phyloP scores from a whole-genome alignment of 2,888 invertebrate genomes.

The Lasioglossum malachurum region DNA sequence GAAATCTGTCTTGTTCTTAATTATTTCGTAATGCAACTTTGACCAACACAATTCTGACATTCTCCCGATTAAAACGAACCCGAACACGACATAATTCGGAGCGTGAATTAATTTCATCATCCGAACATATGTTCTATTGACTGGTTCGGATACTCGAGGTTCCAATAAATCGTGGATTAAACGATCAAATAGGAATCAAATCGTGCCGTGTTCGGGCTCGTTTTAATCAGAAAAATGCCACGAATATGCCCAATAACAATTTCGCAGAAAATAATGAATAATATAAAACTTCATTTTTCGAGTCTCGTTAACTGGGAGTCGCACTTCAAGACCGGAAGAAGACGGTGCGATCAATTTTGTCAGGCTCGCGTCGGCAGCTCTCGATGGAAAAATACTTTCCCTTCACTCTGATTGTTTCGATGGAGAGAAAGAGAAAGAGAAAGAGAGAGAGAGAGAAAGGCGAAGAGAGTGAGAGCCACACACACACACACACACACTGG shows the following conservation, averaged over 20 bases:
- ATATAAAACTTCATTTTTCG: not conserved
- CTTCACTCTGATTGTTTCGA: conserved; percentile 7
- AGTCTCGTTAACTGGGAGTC: not conserved
- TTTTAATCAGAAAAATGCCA: not conserved
- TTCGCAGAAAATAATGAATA: not conserved
- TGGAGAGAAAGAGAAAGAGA: not conserved
- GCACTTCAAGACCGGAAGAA: not conserved
- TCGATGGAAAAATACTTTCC: not conserved
- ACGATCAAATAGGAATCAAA: not conserved
- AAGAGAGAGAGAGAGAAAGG: not conserved
- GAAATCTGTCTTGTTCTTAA: not conserved
- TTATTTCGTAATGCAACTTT: not conserved
- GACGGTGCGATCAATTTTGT: not conserved
- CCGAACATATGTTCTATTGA: not conserved
- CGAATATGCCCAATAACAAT: not conserved
- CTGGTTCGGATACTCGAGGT: not conserved
- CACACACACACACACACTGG: too few relatives aligned
- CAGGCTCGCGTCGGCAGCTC: not conserved
- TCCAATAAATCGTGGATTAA: not conserved
- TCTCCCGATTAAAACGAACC: not conserved
- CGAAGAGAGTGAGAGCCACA: not conserved
- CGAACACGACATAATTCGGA: not conserved
- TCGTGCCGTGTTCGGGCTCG: not conserved
- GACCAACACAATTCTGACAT: not conserved
- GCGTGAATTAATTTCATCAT: not conserved